Conservation (phyloP, 1,140 invertebrate genomes). For the Drosophila bocki region DNA sequence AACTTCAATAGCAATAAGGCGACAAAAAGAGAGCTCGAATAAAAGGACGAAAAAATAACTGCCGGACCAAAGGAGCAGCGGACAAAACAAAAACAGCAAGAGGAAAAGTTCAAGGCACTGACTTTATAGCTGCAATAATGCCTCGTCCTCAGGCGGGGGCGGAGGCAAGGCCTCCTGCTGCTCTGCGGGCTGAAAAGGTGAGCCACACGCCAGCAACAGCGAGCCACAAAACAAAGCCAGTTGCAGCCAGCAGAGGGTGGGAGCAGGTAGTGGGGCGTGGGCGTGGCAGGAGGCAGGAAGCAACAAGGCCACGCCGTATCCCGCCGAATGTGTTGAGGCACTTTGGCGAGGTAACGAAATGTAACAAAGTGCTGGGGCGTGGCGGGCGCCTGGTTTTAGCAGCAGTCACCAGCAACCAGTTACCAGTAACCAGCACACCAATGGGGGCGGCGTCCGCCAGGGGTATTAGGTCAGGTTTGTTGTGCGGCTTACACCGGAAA, state of each 20-base stretch:
- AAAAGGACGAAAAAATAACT: constrained; percentile 41
- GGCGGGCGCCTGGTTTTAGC: constrained; percentile 20
- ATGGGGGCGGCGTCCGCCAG: constrained; percentile 15
- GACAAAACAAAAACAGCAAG: constrained; percentile 43
- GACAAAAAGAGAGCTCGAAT: constrained; percentile 62
- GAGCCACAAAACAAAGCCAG: constrained; percentile 64
- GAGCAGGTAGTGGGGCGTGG: background rate
- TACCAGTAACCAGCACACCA: constrained; percentile 8
- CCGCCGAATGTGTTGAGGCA: constrained; percentile 77
- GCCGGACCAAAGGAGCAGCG: constrained; percentile 64
- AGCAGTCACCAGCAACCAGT: constrained; percentile 14
- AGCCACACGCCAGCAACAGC: constrained; percentile 61
- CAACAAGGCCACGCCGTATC: constrained; percentile 55
- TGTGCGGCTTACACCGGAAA: constrained; percentile 79
- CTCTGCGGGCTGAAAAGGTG: constrained; percentile 53
- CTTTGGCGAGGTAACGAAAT: constrained; percentile 80
- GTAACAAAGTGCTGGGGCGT: constrained; percentile 70
- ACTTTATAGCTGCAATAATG: constrained; percentile 83
- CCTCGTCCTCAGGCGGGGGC: constrained; percentile 3
- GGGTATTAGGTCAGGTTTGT: constrained; percentile 63
- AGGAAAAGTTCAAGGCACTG: constrained; percentile 80
- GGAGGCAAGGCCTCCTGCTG: background rate
- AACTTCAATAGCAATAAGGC: constrained; percentile 82
- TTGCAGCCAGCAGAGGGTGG: constrained; percentile 41
- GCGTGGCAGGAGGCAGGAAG: constrained; percentile 29